A percentile compares a stretch with the other conserved stretches of the same genome.
Evolutionary conservation across 37 sponge, comb jelly and placozoan species (phyloP).

Genomic region (Aplysina aerophoba): DNA sequence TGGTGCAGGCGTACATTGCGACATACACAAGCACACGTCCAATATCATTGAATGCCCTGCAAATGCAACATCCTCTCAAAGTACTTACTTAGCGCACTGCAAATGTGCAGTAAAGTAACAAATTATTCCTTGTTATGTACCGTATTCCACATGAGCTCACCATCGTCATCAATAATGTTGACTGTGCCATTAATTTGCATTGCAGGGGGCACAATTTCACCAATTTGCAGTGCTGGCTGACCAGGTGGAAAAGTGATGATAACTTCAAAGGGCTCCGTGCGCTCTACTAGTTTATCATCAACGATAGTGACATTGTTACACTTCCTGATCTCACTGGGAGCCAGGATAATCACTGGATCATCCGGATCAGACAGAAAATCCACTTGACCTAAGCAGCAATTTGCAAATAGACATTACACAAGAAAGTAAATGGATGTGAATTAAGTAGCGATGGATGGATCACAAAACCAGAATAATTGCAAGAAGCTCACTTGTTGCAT

Average conservation of each 20-base stretch:
- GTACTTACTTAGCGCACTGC: no score
- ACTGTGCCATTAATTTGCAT: background rate
- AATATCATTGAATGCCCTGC: no score
- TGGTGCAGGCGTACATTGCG: no score
- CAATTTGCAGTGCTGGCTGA: background rate
- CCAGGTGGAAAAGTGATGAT: background rate
- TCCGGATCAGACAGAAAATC: no score
- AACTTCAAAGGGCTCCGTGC: background rate
- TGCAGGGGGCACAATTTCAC: background rate
- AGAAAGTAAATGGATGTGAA: background rate
- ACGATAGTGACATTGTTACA: background rate
- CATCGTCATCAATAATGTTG: conserved; percentile 3
- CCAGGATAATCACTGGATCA: no score
- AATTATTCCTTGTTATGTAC: no score
- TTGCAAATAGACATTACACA: no score
- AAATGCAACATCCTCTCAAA: no score
- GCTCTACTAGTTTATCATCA: conserved; percentile 6
- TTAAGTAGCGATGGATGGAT: background rate
- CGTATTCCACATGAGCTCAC: no score
- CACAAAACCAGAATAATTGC: background rate
- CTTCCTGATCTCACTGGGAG: background rate
- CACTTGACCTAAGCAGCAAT: no score
- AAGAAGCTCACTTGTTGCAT: background rate
- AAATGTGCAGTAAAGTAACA: no score
- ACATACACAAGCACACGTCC: no score